Evolutionary conservation across 2,888 invertebrate genomes (phyloP).

Genomic region (Drosophila prolongata): DNA sequence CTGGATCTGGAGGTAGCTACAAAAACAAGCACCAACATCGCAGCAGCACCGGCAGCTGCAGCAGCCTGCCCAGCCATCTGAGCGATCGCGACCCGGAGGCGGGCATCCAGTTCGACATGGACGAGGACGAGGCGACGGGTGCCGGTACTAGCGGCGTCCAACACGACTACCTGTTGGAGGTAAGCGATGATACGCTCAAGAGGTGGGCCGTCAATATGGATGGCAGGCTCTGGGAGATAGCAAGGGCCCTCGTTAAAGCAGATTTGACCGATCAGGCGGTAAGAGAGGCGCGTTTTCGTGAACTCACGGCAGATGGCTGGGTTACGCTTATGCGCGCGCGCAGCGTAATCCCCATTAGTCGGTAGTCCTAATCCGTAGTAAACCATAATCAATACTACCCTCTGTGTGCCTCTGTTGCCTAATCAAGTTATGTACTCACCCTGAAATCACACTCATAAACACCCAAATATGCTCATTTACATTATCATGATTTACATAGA

Average conservation of each 20-base stretch:
- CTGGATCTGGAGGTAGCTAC: background rate
- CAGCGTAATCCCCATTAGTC: background rate
- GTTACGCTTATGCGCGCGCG: background rate
- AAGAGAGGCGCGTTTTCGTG: conserved; percentile 14
- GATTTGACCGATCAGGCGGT: conserved; percentile 10
- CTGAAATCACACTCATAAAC: background rate
- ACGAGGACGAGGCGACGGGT: conserved; percentile 30
- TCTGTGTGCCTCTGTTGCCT: background rate
- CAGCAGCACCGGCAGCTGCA: conserved; percentile 38
- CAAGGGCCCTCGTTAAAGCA: background rate
- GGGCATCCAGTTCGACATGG: conserved; percentile 47
- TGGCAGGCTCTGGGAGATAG: conserved; percentile 29
- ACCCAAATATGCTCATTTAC: background rate
- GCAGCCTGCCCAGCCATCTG: conserved; percentile 51
- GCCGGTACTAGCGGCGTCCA: conserved; percentile 14
- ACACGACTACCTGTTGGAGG: conserved; percentile 55
- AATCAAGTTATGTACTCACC: background rate
- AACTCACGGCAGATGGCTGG: background rate
- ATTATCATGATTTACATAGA: background rate
- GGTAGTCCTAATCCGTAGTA: background rate
- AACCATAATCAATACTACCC: conserved; percentile 6
- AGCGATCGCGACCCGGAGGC: conserved; percentile 49
- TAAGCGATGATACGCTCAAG: conserved; percentile 45
- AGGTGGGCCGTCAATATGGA: conserved; percentile 42
- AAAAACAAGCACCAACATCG: conserved; percentile 14